Evolutionary conservation across 2,113 vertebrate species (phyloP), one percentile per base, ranked within the genome.

Genomic region (Poicephalus meyeri): DNA sequence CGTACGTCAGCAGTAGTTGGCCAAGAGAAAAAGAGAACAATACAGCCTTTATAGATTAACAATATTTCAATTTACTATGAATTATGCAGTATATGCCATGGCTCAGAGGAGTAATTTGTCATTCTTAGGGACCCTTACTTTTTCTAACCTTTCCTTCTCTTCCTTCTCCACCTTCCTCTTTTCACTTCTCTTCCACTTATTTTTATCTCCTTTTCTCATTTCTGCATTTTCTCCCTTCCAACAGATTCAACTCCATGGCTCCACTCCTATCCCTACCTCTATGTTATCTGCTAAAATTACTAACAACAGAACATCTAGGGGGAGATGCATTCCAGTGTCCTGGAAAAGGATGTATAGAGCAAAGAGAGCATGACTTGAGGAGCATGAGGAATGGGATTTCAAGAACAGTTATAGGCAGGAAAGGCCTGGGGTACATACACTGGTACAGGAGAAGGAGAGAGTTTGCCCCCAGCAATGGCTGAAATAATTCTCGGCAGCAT

Each of bases 1-100:
- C 77, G 91, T 84, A 91, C 16, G 0, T 94, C 91, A 95, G 74
- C 85, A 94, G 66, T 41, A 79, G 81, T 49, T 88, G 93, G 89
- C 63, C 84, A 89, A 56, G 63, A 79, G 46, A 33, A 82, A 81
- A 96, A 83, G 28, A 86, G 87, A 95, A 96, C 66, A 96, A 96
- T 94, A 24, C 58, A 96, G 87, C 58, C 84, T 94, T 96, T 80
- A 61, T 19, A 88, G 63, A 95, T 94, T 8, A 82, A 82, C 63
- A 88, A 16, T 93, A 97, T 95, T 96, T 87, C 93, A 79, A 94
- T 95, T 95, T 94, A 70, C 78, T 87, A 35, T 73, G 85, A 91
- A 73, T 89, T 82, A 77, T 70, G 49, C 41, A 53, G 53, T 66
- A 80, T 80, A 47, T 73, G 89, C 63, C 68, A 69, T 58, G 68